Conservation (phyloP, 2,888 invertebrate genomes). For the Cantharis lateralis region DNA sequence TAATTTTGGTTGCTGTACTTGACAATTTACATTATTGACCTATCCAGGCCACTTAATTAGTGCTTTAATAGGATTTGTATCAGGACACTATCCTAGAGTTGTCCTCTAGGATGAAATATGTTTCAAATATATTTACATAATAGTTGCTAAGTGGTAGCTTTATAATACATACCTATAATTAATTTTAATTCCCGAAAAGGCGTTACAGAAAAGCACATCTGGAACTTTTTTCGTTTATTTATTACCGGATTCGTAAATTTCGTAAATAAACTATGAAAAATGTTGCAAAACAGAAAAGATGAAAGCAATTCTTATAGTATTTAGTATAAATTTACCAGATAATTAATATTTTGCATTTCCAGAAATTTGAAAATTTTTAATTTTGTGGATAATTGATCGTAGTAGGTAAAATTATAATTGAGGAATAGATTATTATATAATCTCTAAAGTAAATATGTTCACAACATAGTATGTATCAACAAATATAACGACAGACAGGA, state of each 20-base stretch:
- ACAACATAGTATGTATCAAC: too few relatives aligned
- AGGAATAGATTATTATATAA: too few relatives aligned
- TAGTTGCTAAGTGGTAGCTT: neutral
- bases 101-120: neutral
- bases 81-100: neutral
- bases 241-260: neutral
- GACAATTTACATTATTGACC: neutral
- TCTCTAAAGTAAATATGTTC: too few relatives aligned
- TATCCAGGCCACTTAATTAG: neutral
- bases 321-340: too few relatives aligned
- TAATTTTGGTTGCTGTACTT: neutral
- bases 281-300: neutral
- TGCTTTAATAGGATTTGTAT: neutral
- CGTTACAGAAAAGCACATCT: neutral
- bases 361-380: too few relatives aligned
- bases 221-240: neutral
- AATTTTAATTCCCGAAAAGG: neutral
- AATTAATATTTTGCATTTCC: too few relatives aligned
- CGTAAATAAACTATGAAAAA: neutral
- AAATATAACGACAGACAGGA: too few relatives aligned
- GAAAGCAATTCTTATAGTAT: too few relatives aligned
- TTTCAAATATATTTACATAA: neutral
- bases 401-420: too few relatives aligned
- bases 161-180: neutral
- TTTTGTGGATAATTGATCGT: too few relatives aligned